phyloP scores from a whole-genome alignment of 1,140 invertebrate genomes.

The Nylanderia fulva region DNA sequence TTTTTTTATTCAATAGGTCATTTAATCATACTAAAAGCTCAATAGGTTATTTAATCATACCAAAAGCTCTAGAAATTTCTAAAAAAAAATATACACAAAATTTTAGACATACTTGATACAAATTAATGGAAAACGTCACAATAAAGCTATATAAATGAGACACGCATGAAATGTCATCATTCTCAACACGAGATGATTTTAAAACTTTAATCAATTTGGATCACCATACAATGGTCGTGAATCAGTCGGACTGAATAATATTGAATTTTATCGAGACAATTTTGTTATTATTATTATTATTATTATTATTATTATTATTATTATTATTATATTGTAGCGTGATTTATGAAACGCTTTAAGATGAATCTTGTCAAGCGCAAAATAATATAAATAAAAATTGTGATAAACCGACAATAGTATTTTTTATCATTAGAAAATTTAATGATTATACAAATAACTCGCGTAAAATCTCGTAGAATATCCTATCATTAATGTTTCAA shows the following conservation, averaged over 20 bases:
- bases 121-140: background rate
- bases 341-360: too few relatives aligned
- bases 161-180: background rate
- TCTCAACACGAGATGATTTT: background rate
- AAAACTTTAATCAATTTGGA: conserved; percentile 31
- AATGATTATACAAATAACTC: too few relatives aligned
- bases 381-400: too few relatives aligned
- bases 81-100: background rate
- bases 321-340: too few relatives aligned
- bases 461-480: too few relatives aligned
- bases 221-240: background rate
- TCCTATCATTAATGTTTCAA: too few relatives aligned
- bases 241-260: background rate
- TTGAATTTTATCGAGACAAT: conserved; percentile 15
- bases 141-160: background rate
- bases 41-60: background rate
- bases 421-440: too few relatives aligned
- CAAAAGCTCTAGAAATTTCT: background rate
- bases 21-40: background rate
- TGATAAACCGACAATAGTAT: too few relatives aligned
- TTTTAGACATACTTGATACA: background rate
- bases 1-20: too few relatives aligned
- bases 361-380: too few relatives aligned
- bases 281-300: conserved; percentile 13
- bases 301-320: conserved; percentile 6